phyloP scores from a whole-genome alignment of 2,113 vertebrate genomes.

The Zonotrichia leucophrys region DNA sequence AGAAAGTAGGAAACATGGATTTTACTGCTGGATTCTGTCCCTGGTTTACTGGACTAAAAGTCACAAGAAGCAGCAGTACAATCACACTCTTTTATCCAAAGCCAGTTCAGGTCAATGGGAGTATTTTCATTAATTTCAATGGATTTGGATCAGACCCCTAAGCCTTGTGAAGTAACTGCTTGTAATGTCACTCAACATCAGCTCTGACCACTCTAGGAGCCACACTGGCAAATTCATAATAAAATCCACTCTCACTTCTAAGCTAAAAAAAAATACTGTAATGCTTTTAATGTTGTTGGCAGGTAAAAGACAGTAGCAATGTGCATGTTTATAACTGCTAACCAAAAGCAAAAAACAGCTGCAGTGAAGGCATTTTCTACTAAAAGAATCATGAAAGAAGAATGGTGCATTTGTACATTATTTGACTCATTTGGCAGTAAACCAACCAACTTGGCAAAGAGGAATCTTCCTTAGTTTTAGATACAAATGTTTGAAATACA shows the following conservation, averaged over 20 bases:
- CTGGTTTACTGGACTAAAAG: not conserved
- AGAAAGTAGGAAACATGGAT: constrained; percentile 3
- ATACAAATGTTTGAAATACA: not conserved
- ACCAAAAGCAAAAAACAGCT: not conserved
- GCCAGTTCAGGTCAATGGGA: constrained; percentile 32
- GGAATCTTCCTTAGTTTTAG: not conserved
- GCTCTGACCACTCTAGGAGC: not conserved
- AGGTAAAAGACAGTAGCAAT: not conserved
- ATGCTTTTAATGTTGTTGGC: not conserved
- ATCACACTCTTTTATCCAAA: constrained; percentile 26
- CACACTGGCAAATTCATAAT: not conserved
- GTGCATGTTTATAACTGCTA: not conserved
- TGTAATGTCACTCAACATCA: constrained; percentile 19
- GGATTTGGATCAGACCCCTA: constrained; percentile 21
- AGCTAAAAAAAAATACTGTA: not conserved
- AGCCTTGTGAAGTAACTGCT: constrained; percentile 1
- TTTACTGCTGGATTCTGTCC: not conserved
- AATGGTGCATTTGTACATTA: not conserved
- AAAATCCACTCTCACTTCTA: not conserved
- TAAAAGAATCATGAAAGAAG: not conserved
- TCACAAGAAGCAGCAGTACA: constrained; percentile 22
- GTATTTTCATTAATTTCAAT: constrained; percentile 47
- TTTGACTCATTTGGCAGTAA: constrained; percentile 12
- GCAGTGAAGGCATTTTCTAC: not conserved
- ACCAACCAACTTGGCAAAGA: not conserved